phyloP scores from a whole-genome alignment of 2,113 vertebrate genomes.

The Edolisoma coerulescens region DNA sequence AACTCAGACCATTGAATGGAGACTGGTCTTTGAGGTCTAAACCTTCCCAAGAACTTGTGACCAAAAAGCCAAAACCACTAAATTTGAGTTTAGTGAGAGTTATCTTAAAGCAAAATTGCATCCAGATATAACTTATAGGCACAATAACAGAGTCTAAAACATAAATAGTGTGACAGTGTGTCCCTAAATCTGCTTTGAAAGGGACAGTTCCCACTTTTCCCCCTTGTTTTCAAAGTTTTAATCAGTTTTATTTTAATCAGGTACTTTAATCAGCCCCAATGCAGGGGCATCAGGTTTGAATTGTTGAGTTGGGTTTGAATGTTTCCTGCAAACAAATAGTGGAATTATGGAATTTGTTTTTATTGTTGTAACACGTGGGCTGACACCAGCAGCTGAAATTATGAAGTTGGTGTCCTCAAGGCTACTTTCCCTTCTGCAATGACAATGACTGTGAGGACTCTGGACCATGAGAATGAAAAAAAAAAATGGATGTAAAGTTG shows the following conservation, averaged over 20 bases:
- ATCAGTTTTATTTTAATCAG: neutral
- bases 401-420: neutral
- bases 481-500: neutral
- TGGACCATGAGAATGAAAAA: neutral
- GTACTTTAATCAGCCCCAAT: neutral
- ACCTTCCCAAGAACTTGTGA: neutral
- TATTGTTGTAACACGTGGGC: neutral
- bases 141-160: neutral
- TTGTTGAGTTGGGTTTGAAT: neutral
- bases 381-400: neutral
- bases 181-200: neutral
- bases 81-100: neutral
- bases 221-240: neutral
- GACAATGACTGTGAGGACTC: neutral
- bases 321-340: neutral
- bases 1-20: neutral
- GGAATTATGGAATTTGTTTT: neutral
- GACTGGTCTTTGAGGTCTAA: neutral
- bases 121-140: neutral
- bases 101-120: neutral
- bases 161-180: neutral
- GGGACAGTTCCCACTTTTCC: neutral
- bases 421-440: neutral
- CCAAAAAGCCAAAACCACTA: neutral
- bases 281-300: neutral